These are phyloP conservation scores for Trilocha varians DNA, from an alignment of 2,888 invertebrate species.

Conservation along the genomic window DNA sequence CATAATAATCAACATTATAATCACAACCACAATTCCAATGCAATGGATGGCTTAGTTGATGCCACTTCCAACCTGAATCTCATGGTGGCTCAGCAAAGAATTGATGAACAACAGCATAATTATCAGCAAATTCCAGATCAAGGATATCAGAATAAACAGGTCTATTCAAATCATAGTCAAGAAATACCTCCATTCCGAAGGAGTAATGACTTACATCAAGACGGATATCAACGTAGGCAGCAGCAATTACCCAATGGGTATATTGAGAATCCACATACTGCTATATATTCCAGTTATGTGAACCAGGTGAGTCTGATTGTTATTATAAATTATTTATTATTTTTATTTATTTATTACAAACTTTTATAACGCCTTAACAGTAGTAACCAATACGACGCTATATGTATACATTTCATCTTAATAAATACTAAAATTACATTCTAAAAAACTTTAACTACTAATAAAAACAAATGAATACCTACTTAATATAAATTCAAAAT, in stretches of 20 bases:
- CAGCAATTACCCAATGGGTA: slow-evolving; percentile 48
- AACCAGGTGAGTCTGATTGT: too few relatives aligned
- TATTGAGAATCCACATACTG: slow-evolving; percentile 34
- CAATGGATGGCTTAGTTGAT: slow-evolving; percentile 49
- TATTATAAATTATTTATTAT: too few relatives aligned
- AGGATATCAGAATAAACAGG: slow-evolving; percentile 32
- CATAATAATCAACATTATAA: slow-evolving; percentile 37
- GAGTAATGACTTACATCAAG: slow-evolving; percentile 36
- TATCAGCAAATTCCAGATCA: slow-evolving; percentile 36
- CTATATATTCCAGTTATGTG: slow-evolving; percentile 34
- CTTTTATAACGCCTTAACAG: too few relatives aligned
- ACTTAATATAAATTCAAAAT: too few relatives aligned
- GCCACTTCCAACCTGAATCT: slow-evolving; percentile 48
- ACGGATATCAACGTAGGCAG: slow-evolving; percentile 38
- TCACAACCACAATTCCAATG: slow-evolving; percentile 33
- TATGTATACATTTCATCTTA: too few relatives aligned
- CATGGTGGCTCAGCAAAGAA: slow-evolving; percentile 30
- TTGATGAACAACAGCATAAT: slow-evolving; percentile 36
- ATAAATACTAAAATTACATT: too few relatives aligned
- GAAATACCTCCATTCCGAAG: slow-evolving; percentile 43
- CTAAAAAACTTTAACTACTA: too few relatives aligned
- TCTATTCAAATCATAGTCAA: slow-evolving; percentile 33
- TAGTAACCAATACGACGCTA: too few relatives aligned
- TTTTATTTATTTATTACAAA: too few relatives aligned
- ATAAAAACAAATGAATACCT: too few relatives aligned